phyloP scores from a whole-genome alignment of 1,140 invertebrate genomes.

The Drosophila neocordata region DNA sequence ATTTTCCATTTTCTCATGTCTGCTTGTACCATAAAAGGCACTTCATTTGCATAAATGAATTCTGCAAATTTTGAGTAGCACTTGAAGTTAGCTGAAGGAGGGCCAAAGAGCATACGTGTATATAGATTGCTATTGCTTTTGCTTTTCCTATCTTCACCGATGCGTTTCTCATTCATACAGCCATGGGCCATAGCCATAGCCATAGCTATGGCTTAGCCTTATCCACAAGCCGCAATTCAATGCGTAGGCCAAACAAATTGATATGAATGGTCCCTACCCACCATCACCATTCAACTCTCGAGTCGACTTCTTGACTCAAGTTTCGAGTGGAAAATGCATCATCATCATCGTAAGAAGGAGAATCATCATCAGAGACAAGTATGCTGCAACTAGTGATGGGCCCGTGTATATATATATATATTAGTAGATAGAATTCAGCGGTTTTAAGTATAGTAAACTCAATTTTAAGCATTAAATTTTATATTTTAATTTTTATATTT shows the following conservation, averaged over 20 bases:
- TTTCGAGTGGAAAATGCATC: slow-evolving; percentile 63
- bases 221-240: slow-evolving; percentile 75
- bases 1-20: slow-evolving; percentile 20
- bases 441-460: too few species aligned
- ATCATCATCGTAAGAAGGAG: background rate
- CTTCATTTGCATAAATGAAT: slow-evolving; percentile 81
- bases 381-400: background rate
- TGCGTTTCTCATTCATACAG: background rate
- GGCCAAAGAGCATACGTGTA: slow-evolving; percentile 36
- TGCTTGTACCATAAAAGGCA: slow-evolving; percentile 65
- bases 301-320: slow-evolving; percentile 38
- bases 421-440: too few species aligned
- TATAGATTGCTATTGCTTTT: slow-evolving; percentile 5
- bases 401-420: too few species aligned
- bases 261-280: slow-evolving; percentile 51
- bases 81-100: slow-evolving; percentile 41
- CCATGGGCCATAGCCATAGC: slow-evolving; percentile 5
- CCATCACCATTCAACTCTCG: slow-evolving; percentile 21
- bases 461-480: too few species aligned
- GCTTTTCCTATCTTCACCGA: slow-evolving; percentile 5
- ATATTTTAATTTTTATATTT: too few species aligned
- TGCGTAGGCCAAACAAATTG: slow-evolving; percentile 72
- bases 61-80: slow-evolving; percentile 78
- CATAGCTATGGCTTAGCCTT: slow-evolving; percentile 27
- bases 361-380: background rate